These are phyloP conservation scores for Phanerotoma sp. DNA, from an alignment of 2,888 invertebrate genomes.

Conservation along the genomic window DNA sequence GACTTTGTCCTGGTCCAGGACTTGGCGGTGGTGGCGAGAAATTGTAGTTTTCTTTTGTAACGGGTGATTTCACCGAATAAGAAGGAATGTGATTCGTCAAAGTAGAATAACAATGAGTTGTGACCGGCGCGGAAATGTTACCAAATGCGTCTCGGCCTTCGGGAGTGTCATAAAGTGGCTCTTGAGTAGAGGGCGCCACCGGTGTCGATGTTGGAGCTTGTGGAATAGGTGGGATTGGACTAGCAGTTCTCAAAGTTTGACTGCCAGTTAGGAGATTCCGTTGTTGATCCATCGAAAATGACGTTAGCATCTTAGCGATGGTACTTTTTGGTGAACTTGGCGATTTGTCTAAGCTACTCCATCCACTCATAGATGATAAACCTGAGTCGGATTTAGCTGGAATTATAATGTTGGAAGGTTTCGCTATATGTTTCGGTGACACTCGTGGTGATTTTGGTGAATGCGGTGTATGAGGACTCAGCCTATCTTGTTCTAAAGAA, in stretches of 20 bases:
- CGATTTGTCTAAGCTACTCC: constrained; percentile 83
- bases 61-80: constrained; percentile 61
- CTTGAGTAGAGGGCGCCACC: constrained; percentile 35
- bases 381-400: constrained; percentile 85
- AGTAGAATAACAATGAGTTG: constrained; percentile 39
- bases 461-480: constrained; percentile 66
- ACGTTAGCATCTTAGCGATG: constrained; percentile 53
- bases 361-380: constrained; percentile 83
- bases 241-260: constrained; percentile 41
- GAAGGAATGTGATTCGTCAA: constrained; percentile 61
- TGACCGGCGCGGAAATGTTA: constrained; percentile 35
- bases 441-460: constrained; percentile 74
- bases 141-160: constrained; percentile 50
- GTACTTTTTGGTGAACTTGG: constrained; percentile 76
- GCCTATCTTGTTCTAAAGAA: constrained; percentile 60
- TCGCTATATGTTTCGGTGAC: constrained; percentile 69
- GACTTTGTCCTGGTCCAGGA: constrained; percentile 56
- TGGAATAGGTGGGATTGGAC: constrained; percentile 49
- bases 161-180: constrained; percentile 53
- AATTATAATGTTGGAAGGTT: constrained; percentile 63
- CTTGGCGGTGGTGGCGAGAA: constrained; percentile 62
- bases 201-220: constrained; percentile 37
- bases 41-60: constrained; percentile 59
- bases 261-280: constrained; percentile 39
- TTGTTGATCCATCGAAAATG: constrained; percentile 50